Percentiles rank a stretch among this genome's conserved stretches.
These are phyloP conservation scores for Theretra japonica DNA, from an alignment of 2,888 invertebrate genomes.

Conservation along the genomic window DNA sequence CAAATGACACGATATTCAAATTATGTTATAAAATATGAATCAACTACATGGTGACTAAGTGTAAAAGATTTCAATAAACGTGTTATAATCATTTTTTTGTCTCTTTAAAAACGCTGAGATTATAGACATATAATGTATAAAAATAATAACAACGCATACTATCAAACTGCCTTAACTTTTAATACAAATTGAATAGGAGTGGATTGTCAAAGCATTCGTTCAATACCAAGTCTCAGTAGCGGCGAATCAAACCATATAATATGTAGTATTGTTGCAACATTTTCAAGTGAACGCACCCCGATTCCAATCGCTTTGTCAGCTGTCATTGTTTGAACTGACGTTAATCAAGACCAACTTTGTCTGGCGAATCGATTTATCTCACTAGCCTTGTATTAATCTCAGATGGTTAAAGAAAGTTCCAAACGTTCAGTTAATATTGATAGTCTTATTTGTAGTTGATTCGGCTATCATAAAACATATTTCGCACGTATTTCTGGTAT, in stretches of 20 bases:
- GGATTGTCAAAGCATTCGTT: background rate
- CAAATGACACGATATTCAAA: too few species aligned
- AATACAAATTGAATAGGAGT: background rate
- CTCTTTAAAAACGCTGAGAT: background rate
- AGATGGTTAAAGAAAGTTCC: constrained; percentile 1
- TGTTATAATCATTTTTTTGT: too few species aligned
- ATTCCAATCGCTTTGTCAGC: constrained; percentile 61
- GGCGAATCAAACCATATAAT: constrained; percentile 33
- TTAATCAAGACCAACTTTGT: constrained; percentile 59
- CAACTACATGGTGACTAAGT: too few species aligned
- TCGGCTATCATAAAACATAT: too few species aligned
- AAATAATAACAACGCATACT: background rate
- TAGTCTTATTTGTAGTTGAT: background rate
- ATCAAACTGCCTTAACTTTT: background rate
- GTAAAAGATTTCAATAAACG: too few species aligned
- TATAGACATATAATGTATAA: background rate
- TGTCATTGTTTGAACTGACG: constrained; percentile 63
- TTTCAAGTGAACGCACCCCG: constrained; percentile 35
- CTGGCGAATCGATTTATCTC: constrained; percentile 57
- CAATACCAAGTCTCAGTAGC: constrained; percentile 24
- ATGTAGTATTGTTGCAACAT: constrained; percentile 40
- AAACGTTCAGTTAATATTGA: background rate
- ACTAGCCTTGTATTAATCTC: constrained; percentile 51
- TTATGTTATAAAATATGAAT: too few species aligned
- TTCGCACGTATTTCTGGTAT: too few species aligned